phyloP scores from a whole-genome alignment of 2,888 invertebrate species.

The Cordylochernes scorpioides region DNA sequence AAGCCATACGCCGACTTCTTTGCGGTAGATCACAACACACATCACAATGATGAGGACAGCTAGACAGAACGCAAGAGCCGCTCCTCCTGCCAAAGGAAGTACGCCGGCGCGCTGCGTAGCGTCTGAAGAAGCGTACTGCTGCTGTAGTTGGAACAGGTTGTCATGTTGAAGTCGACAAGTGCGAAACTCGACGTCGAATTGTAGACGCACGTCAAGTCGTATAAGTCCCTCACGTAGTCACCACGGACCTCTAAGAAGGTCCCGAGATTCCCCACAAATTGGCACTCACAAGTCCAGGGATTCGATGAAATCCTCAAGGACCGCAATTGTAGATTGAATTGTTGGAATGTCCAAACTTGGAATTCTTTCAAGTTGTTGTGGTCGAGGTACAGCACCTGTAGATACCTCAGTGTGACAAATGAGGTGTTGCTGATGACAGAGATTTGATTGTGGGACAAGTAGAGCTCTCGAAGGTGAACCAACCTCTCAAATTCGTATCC shows the following conservation, averaged over 20 bases:
- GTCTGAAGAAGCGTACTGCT: constrained; percentile 5
- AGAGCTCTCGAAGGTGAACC: constrained; percentile 39
- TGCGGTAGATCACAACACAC: constrained; percentile 17
- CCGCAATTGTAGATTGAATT: constrained; percentile 8
- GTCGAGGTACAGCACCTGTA: constrained; percentile 39
- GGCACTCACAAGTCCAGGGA: constrained; percentile 59
- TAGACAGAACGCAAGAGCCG: constrained; percentile 4
- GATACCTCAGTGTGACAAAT: constrained; percentile 35
- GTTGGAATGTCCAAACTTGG: constrained; percentile 43
- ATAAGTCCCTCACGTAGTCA: constrained; percentile 22
- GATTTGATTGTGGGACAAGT: constrained; percentile 44
- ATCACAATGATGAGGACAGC: constrained; percentile 3
- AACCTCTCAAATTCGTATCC: constrained; percentile 56
- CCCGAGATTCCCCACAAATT: constrained; percentile 40
- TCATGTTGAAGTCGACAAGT: constrained; percentile 12
- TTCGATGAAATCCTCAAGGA: constrained; percentile 32
- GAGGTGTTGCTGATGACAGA: constrained; percentile 40
- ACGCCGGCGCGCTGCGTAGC: constrained; percentile 2
- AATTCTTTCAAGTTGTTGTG: constrained; percentile 41
- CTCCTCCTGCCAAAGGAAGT: constrained; percentile 5
- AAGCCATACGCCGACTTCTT: constrained; percentile 50
- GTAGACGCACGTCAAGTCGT: constrained; percentile 13
- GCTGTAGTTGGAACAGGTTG: constrained; percentile 9
- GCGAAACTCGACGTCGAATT: constrained; percentile 12
- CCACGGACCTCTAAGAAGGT: constrained; percentile 41